phyloP scores from a whole-genome alignment of 2,888 invertebrate species.

The Ferdinandea cuprea region DNA sequence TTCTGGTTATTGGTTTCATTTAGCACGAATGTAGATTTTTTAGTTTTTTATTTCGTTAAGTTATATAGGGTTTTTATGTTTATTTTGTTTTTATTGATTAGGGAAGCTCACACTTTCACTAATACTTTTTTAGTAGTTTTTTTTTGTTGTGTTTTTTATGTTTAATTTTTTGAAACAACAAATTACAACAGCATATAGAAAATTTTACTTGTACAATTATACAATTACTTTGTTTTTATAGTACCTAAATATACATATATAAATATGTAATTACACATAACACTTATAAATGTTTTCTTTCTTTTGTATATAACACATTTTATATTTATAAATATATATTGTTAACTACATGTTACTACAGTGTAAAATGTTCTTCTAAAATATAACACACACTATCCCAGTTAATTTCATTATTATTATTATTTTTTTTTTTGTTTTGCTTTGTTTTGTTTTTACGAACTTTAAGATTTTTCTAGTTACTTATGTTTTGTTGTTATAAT shows the following conservation, averaged over 20 bases:
- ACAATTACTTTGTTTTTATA: too few species aligned
- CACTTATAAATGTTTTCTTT: constrained; percentile 35
- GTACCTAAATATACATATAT: neutral
- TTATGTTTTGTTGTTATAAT: constrained; percentile 2
- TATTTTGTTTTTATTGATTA: neutral
- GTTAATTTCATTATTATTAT: too few species aligned
- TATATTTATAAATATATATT: constrained; percentile 42
- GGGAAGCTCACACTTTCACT: constrained; percentile 12
- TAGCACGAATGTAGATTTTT: constrained; percentile 38
- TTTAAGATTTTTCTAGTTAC: neutral
- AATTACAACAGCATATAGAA: constrained; percentile 52
- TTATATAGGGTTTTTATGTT: neutral
- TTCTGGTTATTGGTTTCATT: constrained; percentile 39
- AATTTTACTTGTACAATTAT: constrained; percentile 44
- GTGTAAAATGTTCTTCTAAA: constrained; percentile 67
- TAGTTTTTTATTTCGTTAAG: neutral
- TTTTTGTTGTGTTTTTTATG: constrained; percentile 6
- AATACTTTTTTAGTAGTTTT: constrained; percentile 3
- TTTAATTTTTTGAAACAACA: constrained; percentile 36
- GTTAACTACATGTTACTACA: constrained; percentile 58
- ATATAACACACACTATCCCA: constrained; percentile 65
- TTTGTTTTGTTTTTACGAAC: constrained; percentile 17
- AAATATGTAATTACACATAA: constrained; percentile 37
- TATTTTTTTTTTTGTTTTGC: too few species aligned
- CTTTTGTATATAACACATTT: constrained; percentile 36